Evolutionary conservation across 2,888 invertebrate genomes (phyloP).

Genomic region (Cylloceria caligata): DNA sequence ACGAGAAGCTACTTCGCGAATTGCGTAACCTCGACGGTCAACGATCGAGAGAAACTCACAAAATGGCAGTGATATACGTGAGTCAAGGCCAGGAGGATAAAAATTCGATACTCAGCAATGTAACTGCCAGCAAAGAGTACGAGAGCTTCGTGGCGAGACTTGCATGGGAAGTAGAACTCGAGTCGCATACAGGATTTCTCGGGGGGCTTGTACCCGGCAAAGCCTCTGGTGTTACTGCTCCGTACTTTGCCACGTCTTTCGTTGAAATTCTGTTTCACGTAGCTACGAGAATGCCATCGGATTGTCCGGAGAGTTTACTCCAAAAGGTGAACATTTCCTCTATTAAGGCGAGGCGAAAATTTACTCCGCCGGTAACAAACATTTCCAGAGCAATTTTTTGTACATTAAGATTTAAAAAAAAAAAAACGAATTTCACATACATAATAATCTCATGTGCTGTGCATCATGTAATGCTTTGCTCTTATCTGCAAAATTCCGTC

Average conservation of each 20-base stretch:
- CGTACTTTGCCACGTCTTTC: slow-evolving; percentile 97
- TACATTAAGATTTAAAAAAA: no score
- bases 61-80: slow-evolving; percentile 99
- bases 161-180: slow-evolving; percentile 95
- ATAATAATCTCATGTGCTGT: no score
- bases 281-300: slow-evolving; percentile 97
- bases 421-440: no score
- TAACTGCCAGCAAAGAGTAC: slow-evolving; percentile 96
- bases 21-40: slow-evolving; percentile 97
- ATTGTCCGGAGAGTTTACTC: slow-evolving; percentile 93
- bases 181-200: slow-evolving; percentile 97
- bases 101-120: slow-evolving; percentile 95
- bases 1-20: slow-evolving; percentile 95
- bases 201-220: slow-evolving; percentile 97
- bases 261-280: slow-evolving; percentile 98
- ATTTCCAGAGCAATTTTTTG: no score
- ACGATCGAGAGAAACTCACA: slow-evolving; percentile 96
- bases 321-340: slow-evolving; percentile 88
- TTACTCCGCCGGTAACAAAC: no score
- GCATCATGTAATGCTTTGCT: no score
- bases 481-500: no score
- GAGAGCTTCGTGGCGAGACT: slow-evolving; percentile 92
- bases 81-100: slow-evolving; percentile 99
- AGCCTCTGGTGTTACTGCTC: slow-evolving; percentile 96
- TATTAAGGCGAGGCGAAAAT: no score